Evolutionary conservation across 2,888 invertebrate genomes (phyloP).

Genomic region (Idaea straminata): DNA sequence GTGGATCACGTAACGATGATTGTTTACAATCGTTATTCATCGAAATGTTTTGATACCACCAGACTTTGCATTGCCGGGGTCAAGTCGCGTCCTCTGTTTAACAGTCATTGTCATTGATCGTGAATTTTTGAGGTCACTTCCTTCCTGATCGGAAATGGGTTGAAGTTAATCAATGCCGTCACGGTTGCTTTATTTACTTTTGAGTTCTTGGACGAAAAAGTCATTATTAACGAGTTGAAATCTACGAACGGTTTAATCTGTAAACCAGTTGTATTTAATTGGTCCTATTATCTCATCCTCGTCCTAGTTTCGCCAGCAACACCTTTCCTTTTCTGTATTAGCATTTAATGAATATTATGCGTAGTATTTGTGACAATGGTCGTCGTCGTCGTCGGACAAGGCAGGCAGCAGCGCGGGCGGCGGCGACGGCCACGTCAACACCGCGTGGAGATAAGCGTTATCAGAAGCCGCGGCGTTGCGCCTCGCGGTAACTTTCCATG

Average conservation of each 20-base stretch:
- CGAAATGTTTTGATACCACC: slow-evolving; percentile 1
- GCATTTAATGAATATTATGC: slow-evolving; percentile 3
- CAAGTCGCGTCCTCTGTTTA: neutral
- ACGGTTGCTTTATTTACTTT: neutral
- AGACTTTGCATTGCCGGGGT: slow-evolving; percentile 2
- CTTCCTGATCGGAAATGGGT: neutral
- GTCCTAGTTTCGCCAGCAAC: slow-evolving; percentile 1
- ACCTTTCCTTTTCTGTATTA: slow-evolving; percentile 14
- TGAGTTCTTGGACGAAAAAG: neutral
- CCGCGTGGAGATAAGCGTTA: slow-evolving; percentile 52
- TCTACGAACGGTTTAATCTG: neutral
- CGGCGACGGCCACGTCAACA: slow-evolving; percentile 34
- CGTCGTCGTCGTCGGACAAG: neutral
- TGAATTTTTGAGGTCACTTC: neutral
- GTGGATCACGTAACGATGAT: slow-evolving; percentile 15
- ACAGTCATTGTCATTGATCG: neutral
- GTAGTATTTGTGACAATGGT: slow-evolving; percentile 30
- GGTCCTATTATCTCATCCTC: neutral
- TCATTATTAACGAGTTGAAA: neutral
- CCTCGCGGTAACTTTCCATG: slow-evolving; percentile 54
- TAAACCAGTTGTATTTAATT: neutral
- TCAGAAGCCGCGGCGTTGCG: slow-evolving; percentile 37
- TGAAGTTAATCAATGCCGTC: neutral
- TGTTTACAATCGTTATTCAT: neutral
- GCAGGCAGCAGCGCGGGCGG: neutral